phyloP scores from a whole-genome alignment of 2,888 invertebrate species.

The Megastigmus dorsalis region DNA sequence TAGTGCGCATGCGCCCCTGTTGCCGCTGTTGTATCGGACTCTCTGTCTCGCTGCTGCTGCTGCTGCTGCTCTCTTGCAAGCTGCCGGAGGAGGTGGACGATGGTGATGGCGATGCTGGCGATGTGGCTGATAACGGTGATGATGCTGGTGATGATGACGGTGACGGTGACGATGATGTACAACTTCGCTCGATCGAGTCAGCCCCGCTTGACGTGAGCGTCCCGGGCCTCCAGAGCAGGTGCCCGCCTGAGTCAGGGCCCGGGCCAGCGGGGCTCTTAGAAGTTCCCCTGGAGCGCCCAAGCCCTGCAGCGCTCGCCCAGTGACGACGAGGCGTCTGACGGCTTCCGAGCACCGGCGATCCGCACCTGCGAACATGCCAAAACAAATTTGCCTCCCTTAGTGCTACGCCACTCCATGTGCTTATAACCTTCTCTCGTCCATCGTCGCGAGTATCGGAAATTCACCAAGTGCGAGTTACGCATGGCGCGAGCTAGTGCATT shows the following conservation, averaged over 20 bases:
- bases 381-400: too few relatives aligned
- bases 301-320: slow-evolving; percentile 39
- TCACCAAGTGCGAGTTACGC: too few relatives aligned
- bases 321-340: slow-evolving; percentile 46
- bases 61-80: slow-evolving; percentile 8
- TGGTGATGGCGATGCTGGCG: slow-evolving; percentile 4
- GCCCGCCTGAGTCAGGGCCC: slow-evolving; percentile 55
- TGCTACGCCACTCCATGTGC: too few relatives aligned
- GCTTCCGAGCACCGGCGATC: slow-evolving; percentile 34
- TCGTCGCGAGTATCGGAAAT: too few relatives aligned
- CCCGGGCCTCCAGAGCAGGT: slow-evolving; percentile 51
- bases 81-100: background rate
- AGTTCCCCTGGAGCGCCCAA: slow-evolving; percentile 65
- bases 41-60: background rate
- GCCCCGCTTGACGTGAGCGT: slow-evolving; percentile 60
- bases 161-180: background rate
- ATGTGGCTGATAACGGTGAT: background rate
- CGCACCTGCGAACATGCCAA: slow-evolving; percentile 27
- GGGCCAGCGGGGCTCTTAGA: slow-evolving; percentile 67
- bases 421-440: too few relatives aligned
- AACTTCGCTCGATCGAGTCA: slow-evolving; percentile 54
- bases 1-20: background rate
- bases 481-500: too few relatives aligned
- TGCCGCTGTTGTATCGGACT: background rate
- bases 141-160: background rate